Percentiles rank a stretch among this genome's conserved stretches.
Conservation (phyloP, 1,140 invertebrate species). For the Bursaphelenchus mucronatus region DNA sequence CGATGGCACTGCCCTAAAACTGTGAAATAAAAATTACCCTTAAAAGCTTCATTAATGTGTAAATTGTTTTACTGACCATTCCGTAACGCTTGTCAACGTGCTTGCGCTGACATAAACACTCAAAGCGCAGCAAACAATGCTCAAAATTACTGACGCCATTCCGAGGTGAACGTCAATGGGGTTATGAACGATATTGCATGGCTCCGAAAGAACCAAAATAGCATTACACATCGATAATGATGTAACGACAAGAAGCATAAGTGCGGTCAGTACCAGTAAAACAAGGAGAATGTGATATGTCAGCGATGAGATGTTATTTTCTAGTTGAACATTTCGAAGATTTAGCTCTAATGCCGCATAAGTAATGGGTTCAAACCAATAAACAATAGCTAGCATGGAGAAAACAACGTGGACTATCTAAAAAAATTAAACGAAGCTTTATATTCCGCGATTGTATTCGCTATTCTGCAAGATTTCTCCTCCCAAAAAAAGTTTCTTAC, state of each 20-base stretch:
- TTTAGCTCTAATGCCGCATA: constrained; percentile 23
- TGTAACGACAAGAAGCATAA: constrained; percentile 5
- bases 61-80: constrained; percentile 5
- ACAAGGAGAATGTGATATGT: constrained; percentile 7
- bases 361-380: constrained; percentile 24
- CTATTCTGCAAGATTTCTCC: not conserved
- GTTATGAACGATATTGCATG: not conserved
- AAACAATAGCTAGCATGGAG: constrained; percentile 16
- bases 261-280: constrained; percentile 12
- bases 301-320: constrained; percentile 6
- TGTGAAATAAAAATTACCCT: not conserved
- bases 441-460: not conserved
- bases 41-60: not conserved
- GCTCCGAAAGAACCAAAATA: constrained; percentile 12
- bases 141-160: constrained; percentile 15
- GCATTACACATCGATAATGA: constrained; percentile 11
- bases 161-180: constrained; percentile 17
- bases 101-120: constrained; percentile 3
- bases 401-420: not conserved
- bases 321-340: constrained; percentile 26
- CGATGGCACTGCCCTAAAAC: not conserved
- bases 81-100: constrained; percentile 15
- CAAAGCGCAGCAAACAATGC: constrained; percentile 5
- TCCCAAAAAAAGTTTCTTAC: constrained; percentile 12
- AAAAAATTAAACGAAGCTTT: not conserved